These are phyloP conservation scores for Nyctereutes procyonoides DNA, from an alignment of 2,113 vertebrate species.

Conservation along the genomic window DNA sequence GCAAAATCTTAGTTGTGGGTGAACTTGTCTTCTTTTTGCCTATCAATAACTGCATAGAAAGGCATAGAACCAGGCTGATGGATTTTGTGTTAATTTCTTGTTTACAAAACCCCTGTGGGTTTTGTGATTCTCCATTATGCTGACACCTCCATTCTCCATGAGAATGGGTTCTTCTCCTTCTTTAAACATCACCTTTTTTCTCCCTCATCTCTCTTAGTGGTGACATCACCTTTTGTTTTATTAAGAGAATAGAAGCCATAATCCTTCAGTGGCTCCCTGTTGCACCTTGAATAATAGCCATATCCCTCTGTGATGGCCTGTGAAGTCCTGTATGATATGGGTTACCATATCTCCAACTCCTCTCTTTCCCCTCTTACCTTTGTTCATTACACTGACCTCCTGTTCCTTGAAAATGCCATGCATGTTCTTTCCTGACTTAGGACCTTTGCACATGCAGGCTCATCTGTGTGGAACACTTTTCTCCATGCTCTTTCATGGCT, in stretches of 20 bases:
- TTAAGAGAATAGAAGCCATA: not conserved
- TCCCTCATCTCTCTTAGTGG: not conserved
- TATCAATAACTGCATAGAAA: not conserved
- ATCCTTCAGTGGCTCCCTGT: not conserved
- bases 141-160: not conserved
- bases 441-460: not conserved
- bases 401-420: not conserved
- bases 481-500: not conserved
- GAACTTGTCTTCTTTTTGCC: not conserved
- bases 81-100: not conserved
- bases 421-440: not conserved
- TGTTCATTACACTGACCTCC: not conserved
- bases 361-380: not conserved
- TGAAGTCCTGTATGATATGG: not conserved
- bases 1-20: not conserved
- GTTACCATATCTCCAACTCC: not conserved
- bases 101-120: not conserved
- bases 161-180: not conserved
- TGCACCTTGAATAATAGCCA: not conserved
- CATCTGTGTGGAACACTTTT: not conserved
- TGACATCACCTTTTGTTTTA: constrained; percentile 6
- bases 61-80: not conserved
- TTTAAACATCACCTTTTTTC: not conserved
- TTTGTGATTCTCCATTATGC: not conserved
- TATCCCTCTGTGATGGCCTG: not conserved